A percentile compares a stretch with the other conserved stretches of the same genome.
phyloP scores from a whole-genome alignment of 2,113 vertebrate genomes.

The Phocoena sinus region DNA sequence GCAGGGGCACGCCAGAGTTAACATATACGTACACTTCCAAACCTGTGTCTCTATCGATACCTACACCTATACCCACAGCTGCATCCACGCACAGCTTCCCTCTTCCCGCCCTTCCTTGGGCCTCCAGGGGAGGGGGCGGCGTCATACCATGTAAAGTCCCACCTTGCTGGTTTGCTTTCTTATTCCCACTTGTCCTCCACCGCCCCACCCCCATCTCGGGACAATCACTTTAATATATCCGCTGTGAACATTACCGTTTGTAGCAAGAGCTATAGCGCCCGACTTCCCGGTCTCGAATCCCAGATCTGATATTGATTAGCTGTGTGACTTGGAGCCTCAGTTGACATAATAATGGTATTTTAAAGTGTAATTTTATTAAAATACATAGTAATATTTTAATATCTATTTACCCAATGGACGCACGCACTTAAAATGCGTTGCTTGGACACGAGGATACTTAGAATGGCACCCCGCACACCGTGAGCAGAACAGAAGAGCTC shows the following conservation, averaged over 20 bases:
- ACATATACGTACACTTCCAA: no score
- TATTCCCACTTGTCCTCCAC: neutral
- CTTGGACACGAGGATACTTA: rapidly evolving
- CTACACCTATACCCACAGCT: rapidly evolving
- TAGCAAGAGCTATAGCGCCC: no score
- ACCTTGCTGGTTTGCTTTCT: neutral
- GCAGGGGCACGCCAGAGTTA: no score
- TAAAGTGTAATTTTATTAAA: neutral
- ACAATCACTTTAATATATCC: neutral
- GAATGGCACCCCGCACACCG: rapidly evolving
- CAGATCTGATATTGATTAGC: neutral
- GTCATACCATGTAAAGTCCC: rapidly evolving
- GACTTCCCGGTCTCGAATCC: neutral
- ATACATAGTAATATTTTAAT: neutral
- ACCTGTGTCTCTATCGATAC: neutral
- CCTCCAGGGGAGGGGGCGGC: neutral
- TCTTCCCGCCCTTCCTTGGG: neutral
- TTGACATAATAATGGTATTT: neutral
- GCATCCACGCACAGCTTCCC: rapidly evolving
- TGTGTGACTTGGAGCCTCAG: neutral
- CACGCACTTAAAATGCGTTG: no score
- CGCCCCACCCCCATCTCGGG: no score
- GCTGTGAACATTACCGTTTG: neutral
- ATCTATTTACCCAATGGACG: no score
- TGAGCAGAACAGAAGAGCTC: rapidly evolving